Evolutionary conservation across 2,113 vertebrate genomes (phyloP), one percentile per base, ranked within the genome.

Genomic region (Menidia beryllina): DNA sequence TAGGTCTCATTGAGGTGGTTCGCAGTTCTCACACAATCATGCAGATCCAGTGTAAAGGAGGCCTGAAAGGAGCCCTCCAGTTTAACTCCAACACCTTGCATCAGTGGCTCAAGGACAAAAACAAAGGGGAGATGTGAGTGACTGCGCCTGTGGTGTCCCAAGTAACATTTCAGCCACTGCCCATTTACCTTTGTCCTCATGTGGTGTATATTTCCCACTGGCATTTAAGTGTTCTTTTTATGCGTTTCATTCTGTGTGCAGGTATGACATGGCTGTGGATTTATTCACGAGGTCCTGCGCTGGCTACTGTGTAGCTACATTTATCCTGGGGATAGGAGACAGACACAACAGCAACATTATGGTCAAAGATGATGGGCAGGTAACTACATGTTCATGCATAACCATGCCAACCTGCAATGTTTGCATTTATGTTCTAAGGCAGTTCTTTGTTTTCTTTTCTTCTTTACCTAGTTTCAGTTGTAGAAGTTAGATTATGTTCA

Each of bases 261-360:
- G 97, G 94, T 99, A 99, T 9, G 97, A 99, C 91, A 89, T 96
- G 86, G 97, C 97, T 75, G 96, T 99, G 84, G 97, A 99, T 89
- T 91, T 99, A 80, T 99, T 99, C 50, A 99, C 97, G 1, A 95
- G 97, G 65, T 99, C 97, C 1, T 99, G 98, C 71, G 98, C 98
- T 70, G 98, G 98, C 66, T 99, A 99, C 87, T 99, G 97, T 71
- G 97, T 99, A 61, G 98, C 97, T 67, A 99, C 97, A 52, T 99
- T 99, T 86, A 99, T 99, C 86, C 90, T 99, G 66, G 97, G 98
- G 38, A 99, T 99, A 67, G 97, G 97, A 82, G 97, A 99, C 86
- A 93, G 98, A 57, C 98, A 99, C 93, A 99, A 99, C 81, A 98
- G 97, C 88, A 99, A 99, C 92, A 99, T 99, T 80, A 99, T 99